Evolutionary conservation across 1,140 invertebrate species (phyloP).

Genomic region (Ylistrum balloti): DNA sequence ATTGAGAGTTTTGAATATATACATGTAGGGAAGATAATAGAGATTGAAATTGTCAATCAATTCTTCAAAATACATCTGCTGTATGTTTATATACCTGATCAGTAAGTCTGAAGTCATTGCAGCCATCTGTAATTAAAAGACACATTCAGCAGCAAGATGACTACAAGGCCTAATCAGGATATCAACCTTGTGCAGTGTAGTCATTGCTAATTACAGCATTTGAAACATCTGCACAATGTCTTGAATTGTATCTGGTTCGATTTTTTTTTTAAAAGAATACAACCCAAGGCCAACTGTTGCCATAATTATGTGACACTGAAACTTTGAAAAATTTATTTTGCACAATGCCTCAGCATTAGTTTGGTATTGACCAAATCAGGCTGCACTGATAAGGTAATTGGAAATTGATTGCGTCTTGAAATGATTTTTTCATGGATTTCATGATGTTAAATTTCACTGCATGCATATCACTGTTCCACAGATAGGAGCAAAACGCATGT

Average conservation of each 20-base stretch:
- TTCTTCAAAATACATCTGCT: too few relatives aligned
- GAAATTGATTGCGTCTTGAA: not conserved
- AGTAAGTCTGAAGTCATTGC: too few relatives aligned
- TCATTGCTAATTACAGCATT: not conserved
- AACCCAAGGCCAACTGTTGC: conserved; percentile 22
- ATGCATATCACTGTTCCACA: not conserved
- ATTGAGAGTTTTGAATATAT: too few relatives aligned
- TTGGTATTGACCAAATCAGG: not conserved
- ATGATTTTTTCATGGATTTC: not conserved
- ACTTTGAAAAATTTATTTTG: not conserved
- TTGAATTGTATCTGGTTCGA: not conserved
- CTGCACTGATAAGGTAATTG: not conserved
- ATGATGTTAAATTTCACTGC: not conserved
- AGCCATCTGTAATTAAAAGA: not conserved
- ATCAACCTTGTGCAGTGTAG: not conserved
- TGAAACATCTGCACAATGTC: conserved; percentile 26
- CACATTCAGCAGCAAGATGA: not conserved
- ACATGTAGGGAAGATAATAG: too few relatives aligned
- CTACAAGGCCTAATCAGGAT: not conserved
- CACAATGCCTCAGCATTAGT: not conserved
- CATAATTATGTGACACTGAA: conserved; percentile 7
- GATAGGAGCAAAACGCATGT: not conserved
- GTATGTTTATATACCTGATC: too few relatives aligned
- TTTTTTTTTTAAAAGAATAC: not conserved
- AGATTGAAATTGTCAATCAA: too few relatives aligned